Percentiles rank a stretch among this genome's conserved stretches.
phyloP scores from a whole-genome alignment of 2,113 vertebrate species.

The Cichladusa arquata region DNA sequence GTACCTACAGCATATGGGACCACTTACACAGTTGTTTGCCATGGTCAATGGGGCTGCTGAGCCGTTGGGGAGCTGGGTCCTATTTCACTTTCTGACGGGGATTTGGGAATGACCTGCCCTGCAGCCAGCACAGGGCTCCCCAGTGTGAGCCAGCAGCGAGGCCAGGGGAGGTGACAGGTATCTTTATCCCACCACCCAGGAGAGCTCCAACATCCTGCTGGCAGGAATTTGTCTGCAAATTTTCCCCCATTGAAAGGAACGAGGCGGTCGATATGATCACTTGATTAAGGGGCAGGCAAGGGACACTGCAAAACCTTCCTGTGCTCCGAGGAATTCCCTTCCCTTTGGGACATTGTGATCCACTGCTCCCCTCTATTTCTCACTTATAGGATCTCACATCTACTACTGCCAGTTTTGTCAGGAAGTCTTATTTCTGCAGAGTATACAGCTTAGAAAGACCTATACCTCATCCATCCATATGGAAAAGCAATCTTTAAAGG shows the following conservation, averaged over 20 bases:
- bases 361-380: not conserved
- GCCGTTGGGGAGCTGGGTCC: not conserved
- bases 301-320: not conserved
- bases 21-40: conserved; percentile 55
- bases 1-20: conserved; percentile 50
- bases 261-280: conserved; percentile 47
- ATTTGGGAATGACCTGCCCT: not conserved
- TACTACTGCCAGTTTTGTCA: not conserved
- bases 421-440: not conserved
- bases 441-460: not conserved
- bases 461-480: not conserved
- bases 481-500: conserved; percentile 14
- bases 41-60: not conserved
- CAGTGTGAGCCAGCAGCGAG: conserved; percentile 69
- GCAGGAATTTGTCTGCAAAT: conserved; percentile 79
- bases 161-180: conserved; percentile 74
- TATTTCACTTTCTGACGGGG: not conserved
- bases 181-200: conserved; percentile 76
- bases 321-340: not conserved
- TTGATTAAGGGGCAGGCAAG: conserved; percentile 58
- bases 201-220: conserved; percentile 69
- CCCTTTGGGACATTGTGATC: not conserved
- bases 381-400: not conserved
- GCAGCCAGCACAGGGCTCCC: conserved; percentile 68
- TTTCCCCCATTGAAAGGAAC: conserved; percentile 69